Evolutionary conservation across 2,113 vertebrate genomes (phyloP).

Genomic region (Dipodomys spectabilis): DNA sequence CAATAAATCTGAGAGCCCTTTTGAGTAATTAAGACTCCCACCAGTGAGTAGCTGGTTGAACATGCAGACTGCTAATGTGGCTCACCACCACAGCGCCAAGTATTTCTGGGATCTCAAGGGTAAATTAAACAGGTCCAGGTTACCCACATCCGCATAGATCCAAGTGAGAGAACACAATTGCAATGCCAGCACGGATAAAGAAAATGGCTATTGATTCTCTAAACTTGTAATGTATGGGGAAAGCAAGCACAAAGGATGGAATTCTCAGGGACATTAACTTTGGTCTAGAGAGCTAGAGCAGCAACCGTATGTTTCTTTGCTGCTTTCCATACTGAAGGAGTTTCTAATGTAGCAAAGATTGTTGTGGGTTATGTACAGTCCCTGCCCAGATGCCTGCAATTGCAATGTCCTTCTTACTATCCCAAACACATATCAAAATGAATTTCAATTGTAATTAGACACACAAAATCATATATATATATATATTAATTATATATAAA

Average conservation of each 20-base stretch:
- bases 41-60: not conserved
- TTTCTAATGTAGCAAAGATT: constrained; percentile 23
- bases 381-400: not conserved
- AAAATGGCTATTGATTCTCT: not conserved
- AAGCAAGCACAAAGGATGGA: not conserved
- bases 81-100: not conserved
- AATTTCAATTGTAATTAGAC: not conserved
- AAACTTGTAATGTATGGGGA: not conserved
- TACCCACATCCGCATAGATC: not conserved
- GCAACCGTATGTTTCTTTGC: constrained; percentile 14
- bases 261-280: constrained; percentile 48
- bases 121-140: not conserved
- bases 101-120: not conserved
- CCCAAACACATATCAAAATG: not conserved
- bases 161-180: not conserved
- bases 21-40: not conserved
- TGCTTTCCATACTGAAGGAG: constrained; percentile 57
- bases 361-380: not conserved
- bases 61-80: not conserved
- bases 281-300: constrained; percentile 33
- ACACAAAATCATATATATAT: not conserved
- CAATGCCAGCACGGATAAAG: not conserved
- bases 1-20: not conserved
- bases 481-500: constrained; percentile 9
- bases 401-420: not conserved